phyloP scores from a whole-genome alignment of 1,140 invertebrate species.

The Teleogryllus occipitalis region DNA sequence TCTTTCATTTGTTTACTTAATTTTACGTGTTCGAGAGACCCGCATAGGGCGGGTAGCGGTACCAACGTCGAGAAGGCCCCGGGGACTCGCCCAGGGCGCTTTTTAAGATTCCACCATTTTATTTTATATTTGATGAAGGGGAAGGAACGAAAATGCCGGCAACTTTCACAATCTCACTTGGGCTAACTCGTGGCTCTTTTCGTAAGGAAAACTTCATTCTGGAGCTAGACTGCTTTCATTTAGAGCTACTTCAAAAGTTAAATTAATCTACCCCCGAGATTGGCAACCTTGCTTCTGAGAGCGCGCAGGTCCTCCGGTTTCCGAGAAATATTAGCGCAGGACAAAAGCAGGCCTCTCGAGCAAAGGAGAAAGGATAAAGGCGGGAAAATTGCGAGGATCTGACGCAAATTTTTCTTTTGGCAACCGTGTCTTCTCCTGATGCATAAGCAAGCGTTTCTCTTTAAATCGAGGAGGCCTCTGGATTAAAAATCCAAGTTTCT shows the following conservation, averaged over 20 bases:
- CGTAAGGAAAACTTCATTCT: neutral
- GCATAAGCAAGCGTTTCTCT: neutral
- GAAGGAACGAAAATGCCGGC: neutral
- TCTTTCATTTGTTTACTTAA: neutral
- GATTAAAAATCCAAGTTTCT: neutral
- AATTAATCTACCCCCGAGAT: conserved; percentile 1
- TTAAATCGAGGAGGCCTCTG: neutral
- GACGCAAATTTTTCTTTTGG: neutral
- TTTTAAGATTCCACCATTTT: neutral
- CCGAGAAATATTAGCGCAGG: neutral
- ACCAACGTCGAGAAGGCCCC: neutral
- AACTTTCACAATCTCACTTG: conserved; percentile 4
- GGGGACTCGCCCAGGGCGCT: neutral
- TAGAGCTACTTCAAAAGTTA: conserved; percentile 1
- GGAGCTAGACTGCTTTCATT: conserved; percentile 3
- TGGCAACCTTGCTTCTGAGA: neutral
- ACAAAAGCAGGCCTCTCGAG: neutral
- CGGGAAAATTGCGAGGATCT: neutral
- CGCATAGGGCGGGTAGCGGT: neutral
- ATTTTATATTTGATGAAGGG: conserved; percentile 2
- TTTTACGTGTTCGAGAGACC: neutral
- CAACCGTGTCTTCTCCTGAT: neutral
- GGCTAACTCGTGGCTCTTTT: conserved; percentile 1
- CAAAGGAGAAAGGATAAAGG: neutral
- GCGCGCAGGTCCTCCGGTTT: neutral